phyloP scores from a whole-genome alignment of 2,888 invertebrate species.

The Sinhomidia bicolor region DNA sequence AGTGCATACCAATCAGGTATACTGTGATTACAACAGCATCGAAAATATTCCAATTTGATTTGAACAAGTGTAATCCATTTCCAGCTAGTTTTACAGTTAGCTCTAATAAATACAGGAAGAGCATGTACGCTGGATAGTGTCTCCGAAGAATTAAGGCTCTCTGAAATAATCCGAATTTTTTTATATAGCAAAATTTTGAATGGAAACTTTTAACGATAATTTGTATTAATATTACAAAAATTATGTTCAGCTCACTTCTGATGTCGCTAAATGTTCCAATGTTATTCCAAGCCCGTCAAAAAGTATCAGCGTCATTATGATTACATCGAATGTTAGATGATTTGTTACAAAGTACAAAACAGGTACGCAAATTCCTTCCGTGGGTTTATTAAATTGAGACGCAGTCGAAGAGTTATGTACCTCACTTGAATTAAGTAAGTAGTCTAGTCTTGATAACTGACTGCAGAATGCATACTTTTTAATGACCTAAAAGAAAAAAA shows the following conservation, averaged over 20 bases:
- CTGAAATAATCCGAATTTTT: constrained; percentile 22
- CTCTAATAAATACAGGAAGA: constrained; percentile 56
- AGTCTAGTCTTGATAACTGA: not conserved
- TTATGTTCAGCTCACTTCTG: constrained; percentile 38
- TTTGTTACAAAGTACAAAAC: constrained; percentile 59
- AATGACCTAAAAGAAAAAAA: constrained; percentile 33
- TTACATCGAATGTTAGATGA: constrained; percentile 53
- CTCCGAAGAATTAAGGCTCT: constrained; percentile 54
- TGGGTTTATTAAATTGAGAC: constrained; percentile 2
- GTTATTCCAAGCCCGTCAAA: constrained; percentile 62
- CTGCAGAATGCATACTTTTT: constrained; percentile 42
- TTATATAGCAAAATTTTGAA: not conserved
- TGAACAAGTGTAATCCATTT: constrained; percentile 59
- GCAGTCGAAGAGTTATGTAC: not conserved
- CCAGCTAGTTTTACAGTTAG: constrained; percentile 40
- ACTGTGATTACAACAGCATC: constrained; percentile 36
- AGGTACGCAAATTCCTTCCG: constrained; percentile 63
- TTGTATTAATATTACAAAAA: not conserved
- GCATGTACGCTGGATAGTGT: constrained; percentile 67
- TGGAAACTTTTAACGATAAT: too few species aligned
- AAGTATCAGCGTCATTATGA: constrained; percentile 46
- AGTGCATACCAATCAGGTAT: constrained; percentile 10
- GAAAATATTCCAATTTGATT: constrained; percentile 58
- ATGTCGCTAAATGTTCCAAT: constrained; percentile 54
- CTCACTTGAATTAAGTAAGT: not conserved